Base-by-base conservation (phyloP, 2,113 vertebrate species). In the Canis aureus region DNA sequence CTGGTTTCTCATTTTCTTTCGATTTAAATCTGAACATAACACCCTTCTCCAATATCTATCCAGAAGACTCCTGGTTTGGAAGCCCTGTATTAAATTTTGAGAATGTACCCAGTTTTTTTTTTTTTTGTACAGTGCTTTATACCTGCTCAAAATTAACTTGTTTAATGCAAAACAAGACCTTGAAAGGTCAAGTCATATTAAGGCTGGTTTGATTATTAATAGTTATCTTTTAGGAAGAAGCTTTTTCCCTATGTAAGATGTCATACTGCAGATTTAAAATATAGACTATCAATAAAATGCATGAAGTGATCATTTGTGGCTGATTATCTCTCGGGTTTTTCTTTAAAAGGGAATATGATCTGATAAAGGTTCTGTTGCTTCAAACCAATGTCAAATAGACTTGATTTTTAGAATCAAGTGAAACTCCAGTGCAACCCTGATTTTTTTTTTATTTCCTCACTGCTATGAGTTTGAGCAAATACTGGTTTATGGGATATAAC, bases 251-350 rank as follows among this genome's bases (percentile, higher is more conserved):
- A 55, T 99, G 98, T 99, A 99, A 98, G 96, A 98, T 99, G 98
- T 99, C 98, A 98, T 96, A 98, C 98, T 98, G 97, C 98, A 98
- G 97, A 98, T 97, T 98, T 95, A 98, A 98, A 98, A 97, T 98
- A 98, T 80, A 98, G 98, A 98, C 98, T 98, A 97, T 98, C 98
- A 99, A 99, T 99, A 99, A 99, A 99, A 98, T 99, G 98, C 98
- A 99, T 99, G 98, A 99, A 99, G 97, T 97, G 97, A 98, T 98
- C 57, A 19, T 98, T 97, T 99, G 98, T 98, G 97, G 97, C 98
- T 89, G 91, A 98, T 97, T 97, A 98, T 98, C 98, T 98, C 98
- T 99, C 94, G 98, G 92, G 95, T 25, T 93, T 98, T 96, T 95
- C 95, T 96, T 95, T 96, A 32, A 73, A 0, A 29, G 98, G 98